Evolutionary conservation across 1,140 invertebrate genomes (phyloP), one percentile per base, ranked within the genome.

Genomic region (Eumaeus atala): DNA sequence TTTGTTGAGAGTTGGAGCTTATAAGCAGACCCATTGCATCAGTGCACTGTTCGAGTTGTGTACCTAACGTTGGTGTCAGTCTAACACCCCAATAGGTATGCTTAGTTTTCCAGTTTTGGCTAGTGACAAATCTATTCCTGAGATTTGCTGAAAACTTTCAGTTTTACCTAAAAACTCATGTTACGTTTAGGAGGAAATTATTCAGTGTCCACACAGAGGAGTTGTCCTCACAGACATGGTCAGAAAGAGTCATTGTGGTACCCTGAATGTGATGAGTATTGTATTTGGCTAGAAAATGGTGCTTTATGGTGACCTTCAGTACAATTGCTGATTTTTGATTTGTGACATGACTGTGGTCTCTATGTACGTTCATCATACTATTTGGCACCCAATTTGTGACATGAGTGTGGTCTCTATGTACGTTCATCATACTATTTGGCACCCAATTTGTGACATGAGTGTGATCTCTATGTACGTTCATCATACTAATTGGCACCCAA

Each of bases 61-160:
- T 35, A 9, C 51, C 51, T 36, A 35, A 40, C 2, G 51, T 35
- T 21, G 11, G 16, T 4, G 18, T 40, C 9, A 42, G 9, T 40
- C 35, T 40, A 17, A 37, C 38, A 9, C 42, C 53, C 53, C 44
- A 55, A 17, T 17, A 48, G 17, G 44, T 55, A 12, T 55, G 42
- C 36, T 55, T 55, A 35, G 54, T 44, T 10, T 55, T 55, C 17
- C 38, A 48, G 34, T 48, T 44, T 17, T 44, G 42, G 37, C 18
- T 33, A 16, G 33, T 21, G 9, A 55, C 36, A 14, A 48, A 48
- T 5, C 53, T 9, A 21, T 21, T 38, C 11, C 51, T 37, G 3
- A 40, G 17, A 7, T 14, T 40, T 9, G n/a, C 21, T 52, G 12
- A 38, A 40, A 37, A 11, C 60, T 14, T 44, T 8, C n/a, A 40